Evolutionary conservation across 2,888 invertebrate species (phyloP).

Genomic region (Meandrusa payeni): DNA sequence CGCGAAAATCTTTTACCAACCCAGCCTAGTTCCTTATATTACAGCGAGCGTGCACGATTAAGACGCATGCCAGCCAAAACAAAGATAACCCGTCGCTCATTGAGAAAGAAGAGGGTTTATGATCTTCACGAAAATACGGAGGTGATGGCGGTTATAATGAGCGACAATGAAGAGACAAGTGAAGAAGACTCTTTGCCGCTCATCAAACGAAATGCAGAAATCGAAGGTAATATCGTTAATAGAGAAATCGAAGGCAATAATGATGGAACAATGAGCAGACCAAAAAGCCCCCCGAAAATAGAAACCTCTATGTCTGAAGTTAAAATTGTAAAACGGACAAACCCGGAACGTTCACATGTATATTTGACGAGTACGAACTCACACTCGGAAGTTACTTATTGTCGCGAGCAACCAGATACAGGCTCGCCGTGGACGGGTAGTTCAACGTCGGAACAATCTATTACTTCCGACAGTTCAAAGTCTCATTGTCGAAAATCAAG

Average conservation of each 20-base stretch:
- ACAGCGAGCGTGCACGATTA: slow-evolving; percentile 35
- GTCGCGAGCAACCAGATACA: slow-evolving; percentile 36
- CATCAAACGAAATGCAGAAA: slow-evolving; percentile 28
- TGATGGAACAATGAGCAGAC: slow-evolving; percentile 25
- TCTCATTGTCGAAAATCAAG: slow-evolving; percentile 41
- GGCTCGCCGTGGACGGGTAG: slow-evolving; percentile 48
- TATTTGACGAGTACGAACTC: slow-evolving; percentile 51
- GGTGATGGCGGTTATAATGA: slow-evolving; percentile 56
- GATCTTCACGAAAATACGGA: slow-evolving; percentile 65
- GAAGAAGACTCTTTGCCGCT: slow-evolving; percentile 25
- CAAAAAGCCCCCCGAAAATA: slow-evolving; percentile 57
- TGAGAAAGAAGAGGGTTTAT: slow-evolving; percentile 54
- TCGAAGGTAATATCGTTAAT: slow-evolving; percentile 18
- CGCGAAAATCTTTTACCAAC: slow-evolving; percentile 45
- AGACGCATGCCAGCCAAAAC: slow-evolving; percentile 34
- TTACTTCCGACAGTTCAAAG: slow-evolving; percentile 48
- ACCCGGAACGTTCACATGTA: slow-evolving; percentile 29
- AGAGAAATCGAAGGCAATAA: slow-evolving; percentile 21
- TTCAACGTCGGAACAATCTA: slow-evolving; percentile 41
- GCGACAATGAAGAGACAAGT: slow-evolving; percentile 41
- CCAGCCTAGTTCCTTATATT: slow-evolving; percentile 40
- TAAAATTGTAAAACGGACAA: slow-evolving; percentile 38
- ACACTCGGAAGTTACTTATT: slow-evolving; percentile 42
- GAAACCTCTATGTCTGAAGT: slow-evolving; percentile 59
- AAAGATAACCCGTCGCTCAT: slow-evolving; percentile 44